A percentile compares a stretch with the other conserved stretches of the same genome.
Evolutionary conservation across 2,797 vertebrate species (phyloP).

Genomic region (Sciurus vulgaris): DNA sequence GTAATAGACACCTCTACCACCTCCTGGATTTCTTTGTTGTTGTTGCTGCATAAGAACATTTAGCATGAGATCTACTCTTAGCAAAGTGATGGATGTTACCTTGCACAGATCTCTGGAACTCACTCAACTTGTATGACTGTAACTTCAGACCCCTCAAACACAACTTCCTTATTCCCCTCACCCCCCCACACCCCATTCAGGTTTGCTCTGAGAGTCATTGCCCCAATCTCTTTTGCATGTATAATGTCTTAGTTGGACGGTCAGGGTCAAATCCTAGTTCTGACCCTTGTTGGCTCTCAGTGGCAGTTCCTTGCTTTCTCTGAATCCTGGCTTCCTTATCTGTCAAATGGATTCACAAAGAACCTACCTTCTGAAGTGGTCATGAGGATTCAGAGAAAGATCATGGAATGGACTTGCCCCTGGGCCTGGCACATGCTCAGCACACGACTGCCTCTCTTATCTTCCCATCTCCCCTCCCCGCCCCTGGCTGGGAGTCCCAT

Average conservation of each 20-base stretch:
- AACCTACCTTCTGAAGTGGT: background rate
- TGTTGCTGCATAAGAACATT: background rate
- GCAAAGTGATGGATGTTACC: background rate
- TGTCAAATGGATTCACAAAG: background rate
- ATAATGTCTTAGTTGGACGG: background rate
- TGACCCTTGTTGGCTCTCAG: background rate
- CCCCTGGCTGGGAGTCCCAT: background rate
- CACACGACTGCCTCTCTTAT: background rate
- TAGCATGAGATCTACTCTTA: background rate
- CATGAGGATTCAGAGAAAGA: background rate
- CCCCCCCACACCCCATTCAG: no score
- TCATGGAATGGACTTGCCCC: background rate
- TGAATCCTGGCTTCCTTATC: background rate
- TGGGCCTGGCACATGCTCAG: background rate
- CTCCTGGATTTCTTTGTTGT: background rate
- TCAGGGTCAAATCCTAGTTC: background rate
- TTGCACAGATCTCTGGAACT: background rate
- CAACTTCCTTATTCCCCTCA: rapidly evolving
- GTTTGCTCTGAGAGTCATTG: background rate
- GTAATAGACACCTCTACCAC: background rate
- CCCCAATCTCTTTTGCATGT: background rate
- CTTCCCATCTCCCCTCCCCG: background rate
- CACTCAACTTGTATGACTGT: background rate
- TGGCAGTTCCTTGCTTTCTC: background rate
- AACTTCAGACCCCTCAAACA: background rate